These are phyloP conservation scores for Megalops cyprinoides DNA, from an alignment of 2,797 vertebrate species.

Conservation along the genomic window DNA sequence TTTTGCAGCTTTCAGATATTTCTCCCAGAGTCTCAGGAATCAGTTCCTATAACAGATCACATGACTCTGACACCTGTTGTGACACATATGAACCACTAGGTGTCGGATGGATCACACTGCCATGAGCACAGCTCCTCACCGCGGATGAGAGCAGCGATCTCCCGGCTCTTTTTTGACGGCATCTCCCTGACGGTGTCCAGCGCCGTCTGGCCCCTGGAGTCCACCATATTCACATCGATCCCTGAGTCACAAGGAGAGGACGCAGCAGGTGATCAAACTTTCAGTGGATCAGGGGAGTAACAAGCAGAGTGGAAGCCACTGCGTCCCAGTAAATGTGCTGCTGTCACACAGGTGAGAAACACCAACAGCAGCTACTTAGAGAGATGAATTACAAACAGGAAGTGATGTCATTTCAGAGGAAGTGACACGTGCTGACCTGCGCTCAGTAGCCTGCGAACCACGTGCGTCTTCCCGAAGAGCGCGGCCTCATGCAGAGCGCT, in stretches of 20 bases:
- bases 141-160: conserved; percentile 89
- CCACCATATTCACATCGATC: conserved; percentile 88
- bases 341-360: not conserved
- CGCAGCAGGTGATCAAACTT: not conserved
- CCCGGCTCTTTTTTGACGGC: conserved; percentile 93
- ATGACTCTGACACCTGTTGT: not conserved
- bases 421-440: conserved; percentile 80
- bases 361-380: not conserved
- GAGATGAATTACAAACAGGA: not conserved
- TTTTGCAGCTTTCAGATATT: not conserved
- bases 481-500: conserved; percentile 98
- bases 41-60: not conserved
- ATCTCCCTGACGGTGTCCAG: conserved; percentile 92
- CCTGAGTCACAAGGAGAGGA: conserved; percentile 65
- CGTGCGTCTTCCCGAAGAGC: conserved; percentile 94
- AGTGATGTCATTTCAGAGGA: not conserved
- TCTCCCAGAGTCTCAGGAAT: not conserved
- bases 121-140: conserved; percentile 64
- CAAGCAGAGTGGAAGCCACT: no score
- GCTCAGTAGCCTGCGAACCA: conserved; percentile 92
- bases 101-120: not conserved
- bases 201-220: conserved; percentile 87
- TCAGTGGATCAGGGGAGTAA: conserved; percentile 23
- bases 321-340: no score
- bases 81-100: not conserved